phyloP scores from a whole-genome alignment of 2,888 invertebrate species.

The Macrophya alboannulata region DNA sequence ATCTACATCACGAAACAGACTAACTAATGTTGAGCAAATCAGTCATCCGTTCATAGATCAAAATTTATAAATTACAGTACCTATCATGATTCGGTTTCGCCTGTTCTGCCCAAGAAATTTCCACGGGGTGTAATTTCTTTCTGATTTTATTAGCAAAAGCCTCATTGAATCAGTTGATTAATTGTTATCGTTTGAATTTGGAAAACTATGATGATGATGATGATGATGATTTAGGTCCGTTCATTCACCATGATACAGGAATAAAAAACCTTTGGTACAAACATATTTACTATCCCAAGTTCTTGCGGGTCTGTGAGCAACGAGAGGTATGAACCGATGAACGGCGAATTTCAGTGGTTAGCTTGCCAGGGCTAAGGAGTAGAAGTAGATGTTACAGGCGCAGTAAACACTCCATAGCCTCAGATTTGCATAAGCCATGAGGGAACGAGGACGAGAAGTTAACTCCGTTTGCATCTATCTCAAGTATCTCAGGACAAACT shows the following conservation, averaged over 20 bases:
- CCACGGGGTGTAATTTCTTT: neutral
- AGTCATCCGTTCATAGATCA: neutral
- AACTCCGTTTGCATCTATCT: constrained; percentile 25
- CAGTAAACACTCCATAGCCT: constrained; percentile 64
- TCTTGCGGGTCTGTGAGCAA: constrained; percentile 1
- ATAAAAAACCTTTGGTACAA: neutral
- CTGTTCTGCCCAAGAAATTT: neutral
- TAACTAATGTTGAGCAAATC: neutral
- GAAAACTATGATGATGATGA: neutral
- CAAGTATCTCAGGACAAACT: neutral
- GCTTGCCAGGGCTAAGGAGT: neutral
- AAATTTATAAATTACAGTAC: neutral
- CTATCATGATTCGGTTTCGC: neutral
- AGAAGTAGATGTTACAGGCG: constrained; percentile 31
- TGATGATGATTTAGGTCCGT: neutral
- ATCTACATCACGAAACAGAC: neutral
- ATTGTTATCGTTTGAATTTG: neutral
- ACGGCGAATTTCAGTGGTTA: neutral
- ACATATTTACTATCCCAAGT: neutral
- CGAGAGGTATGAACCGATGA: neutral
- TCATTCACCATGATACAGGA: neutral
- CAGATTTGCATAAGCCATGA: constrained; percentile 61
- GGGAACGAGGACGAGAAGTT: constrained; percentile 18
- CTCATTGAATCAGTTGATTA: neutral
- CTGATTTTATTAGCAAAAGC: neutral